Evolutionary conservation across 2,113 vertebrate genomes (phyloP), one percentile per base, ranked within the genome.

Genomic region (Odobenus rosmarus): DNA sequence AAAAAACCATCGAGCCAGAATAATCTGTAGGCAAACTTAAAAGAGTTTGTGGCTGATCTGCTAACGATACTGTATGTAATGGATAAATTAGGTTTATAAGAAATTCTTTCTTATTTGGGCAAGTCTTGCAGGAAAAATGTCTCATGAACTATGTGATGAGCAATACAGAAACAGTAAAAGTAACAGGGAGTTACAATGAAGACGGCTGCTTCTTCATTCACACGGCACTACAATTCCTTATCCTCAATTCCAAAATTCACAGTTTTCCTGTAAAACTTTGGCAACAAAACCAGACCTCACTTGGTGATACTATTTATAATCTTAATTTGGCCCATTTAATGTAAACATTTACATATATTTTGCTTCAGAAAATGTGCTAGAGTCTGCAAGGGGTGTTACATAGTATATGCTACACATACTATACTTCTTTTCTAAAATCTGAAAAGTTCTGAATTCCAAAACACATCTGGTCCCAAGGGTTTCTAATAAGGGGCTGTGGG

Each of bases 221-320:
- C 12, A 24, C 2, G 33, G 64, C 7, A 81, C 36, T 69, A 33
- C 3, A 83, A 59, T 81, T 95, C 53, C 24, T 93, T 95, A 72
- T 67, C 21, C 49, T 93, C 49, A 88, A 84, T 59, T 90, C 71
- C 12, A 81, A 88, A 81, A 97, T 82, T 86, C 31, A 62, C 77
- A 39, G 14, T 42, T 49, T 84, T 74, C 55, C 6, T 1, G 6
- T 46, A 76, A 74, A 55, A 92, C 23, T 36, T 64, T 49, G 46
- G 61, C 53, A 96, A 95, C 23, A 96, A 96, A 97, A 84, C n/a
- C 74, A 74, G 89, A 93, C 9, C 62, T 97, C 31, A 92, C n/a
- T 83, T 93, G 49, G 26, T 82, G 42, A 79, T 72, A 49, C 11
- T 80, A 61, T 36, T 86, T 69, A 89, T 94, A 87, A 86, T 55